Conservation (phyloP, 2,113 vertebrate genomes). For the Glaucomys volans region DNA sequence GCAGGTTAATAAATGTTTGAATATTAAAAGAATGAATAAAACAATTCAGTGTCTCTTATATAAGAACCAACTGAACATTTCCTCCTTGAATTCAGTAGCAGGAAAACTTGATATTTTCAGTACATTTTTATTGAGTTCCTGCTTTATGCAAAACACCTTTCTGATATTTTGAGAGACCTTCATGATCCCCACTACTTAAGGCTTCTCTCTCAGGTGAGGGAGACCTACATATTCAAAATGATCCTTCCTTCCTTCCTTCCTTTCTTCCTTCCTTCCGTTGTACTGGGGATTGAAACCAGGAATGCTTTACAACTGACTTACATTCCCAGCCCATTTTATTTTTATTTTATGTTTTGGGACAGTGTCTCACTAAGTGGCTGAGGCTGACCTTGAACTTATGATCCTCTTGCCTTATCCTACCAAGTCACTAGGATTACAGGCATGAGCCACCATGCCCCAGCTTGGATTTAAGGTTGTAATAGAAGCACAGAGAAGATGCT, state of each 20-base stretch:
- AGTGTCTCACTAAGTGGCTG: too few species aligned
- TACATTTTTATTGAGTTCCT: constrained; percentile 27
- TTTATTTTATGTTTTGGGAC: too few species aligned
- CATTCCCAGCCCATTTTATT: too few species aligned
- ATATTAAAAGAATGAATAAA: constrained; percentile 56
- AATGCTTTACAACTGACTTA: too few species aligned
- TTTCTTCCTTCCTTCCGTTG: too few species aligned
- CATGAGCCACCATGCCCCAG: too few species aligned
- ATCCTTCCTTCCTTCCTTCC: not conserved
- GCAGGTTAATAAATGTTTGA: constrained; percentile 33
- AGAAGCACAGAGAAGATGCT: not conserved
- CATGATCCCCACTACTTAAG: not conserved
- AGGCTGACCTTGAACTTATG: too few species aligned
- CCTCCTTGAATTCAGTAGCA: constrained; percentile 39
- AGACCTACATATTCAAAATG: not conserved
- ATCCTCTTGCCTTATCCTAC: too few species aligned
- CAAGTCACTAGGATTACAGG: too few species aligned
- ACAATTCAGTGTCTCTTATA: not conserved
- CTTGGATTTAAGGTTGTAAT: not conserved
- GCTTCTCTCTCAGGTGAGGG: not conserved
- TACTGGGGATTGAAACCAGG: too few species aligned
- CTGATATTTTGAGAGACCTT: not conserved
- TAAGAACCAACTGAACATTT: not conserved
- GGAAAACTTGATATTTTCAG: not conserved
- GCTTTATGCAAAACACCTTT: constrained; percentile 33